Conservation (phyloP, 2,113 vertebrate species). For the Antechinus flavipes region DNA sequence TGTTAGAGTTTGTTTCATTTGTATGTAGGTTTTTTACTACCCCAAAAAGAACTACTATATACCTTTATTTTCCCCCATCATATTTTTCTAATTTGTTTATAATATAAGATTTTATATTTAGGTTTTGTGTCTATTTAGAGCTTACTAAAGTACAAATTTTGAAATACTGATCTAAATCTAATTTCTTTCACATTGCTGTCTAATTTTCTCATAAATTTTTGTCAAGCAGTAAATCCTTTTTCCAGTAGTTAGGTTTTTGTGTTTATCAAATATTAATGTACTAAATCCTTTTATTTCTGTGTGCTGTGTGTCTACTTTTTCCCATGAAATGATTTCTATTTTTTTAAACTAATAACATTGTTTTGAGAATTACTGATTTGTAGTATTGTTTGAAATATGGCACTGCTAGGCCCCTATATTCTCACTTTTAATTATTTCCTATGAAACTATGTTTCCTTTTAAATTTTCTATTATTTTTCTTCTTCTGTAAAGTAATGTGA, state of each 20-base stretch:
- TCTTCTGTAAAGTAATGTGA: not conserved
- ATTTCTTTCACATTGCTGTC: not conserved
- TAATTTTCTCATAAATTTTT: not conserved
- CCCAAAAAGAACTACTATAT: not conserved
- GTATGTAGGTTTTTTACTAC: not conserved
- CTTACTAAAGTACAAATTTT: not conserved
- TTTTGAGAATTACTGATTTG: not conserved
- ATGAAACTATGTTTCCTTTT: not conserved
- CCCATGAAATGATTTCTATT: not conserved
- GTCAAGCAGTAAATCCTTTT: not conserved
- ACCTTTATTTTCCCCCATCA: not conserved
- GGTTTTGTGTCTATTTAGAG: not conserved
- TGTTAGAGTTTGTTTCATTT: not conserved
- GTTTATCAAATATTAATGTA: not conserved
- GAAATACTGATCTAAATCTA: not conserved
- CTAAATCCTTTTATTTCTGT: not conserved
- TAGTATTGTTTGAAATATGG: not conserved
- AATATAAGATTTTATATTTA: not conserved
- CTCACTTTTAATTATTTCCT: not conserved
- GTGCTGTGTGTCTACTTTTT: not conserved
- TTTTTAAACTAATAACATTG: not conserved
- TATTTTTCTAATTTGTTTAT: not conserved
- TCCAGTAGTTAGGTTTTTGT: not conserved
- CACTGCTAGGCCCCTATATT: not conserved
- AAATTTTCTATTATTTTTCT: not conserved